Percentiles rank a stretch among this genome's conserved stretches.
Conservation (phyloP, 2,113 vertebrate genomes). For the Chitala chitala region DNA sequence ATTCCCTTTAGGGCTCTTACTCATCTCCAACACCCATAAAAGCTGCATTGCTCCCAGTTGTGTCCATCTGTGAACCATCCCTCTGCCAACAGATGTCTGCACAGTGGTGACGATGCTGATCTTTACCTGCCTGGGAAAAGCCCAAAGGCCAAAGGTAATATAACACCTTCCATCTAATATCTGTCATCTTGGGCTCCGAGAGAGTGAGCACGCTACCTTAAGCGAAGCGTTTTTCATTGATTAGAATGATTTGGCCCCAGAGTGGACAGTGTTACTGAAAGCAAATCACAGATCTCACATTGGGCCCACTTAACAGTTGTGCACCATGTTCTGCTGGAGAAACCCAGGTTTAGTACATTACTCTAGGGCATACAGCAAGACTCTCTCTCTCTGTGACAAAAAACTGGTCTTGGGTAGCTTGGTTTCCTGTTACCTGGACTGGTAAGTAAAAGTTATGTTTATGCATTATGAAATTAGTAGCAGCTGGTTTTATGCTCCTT, state of each 20-base stretch:
- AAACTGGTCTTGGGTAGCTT: no score
- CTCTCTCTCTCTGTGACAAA: no score
- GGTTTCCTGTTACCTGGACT: no score
- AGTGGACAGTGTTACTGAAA: no score
- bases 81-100: neutral
- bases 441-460: neutral
- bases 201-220: neutral
- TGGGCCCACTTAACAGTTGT: neutral
- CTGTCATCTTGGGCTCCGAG: neutral
- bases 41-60: constrained; percentile 6
- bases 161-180: neutral
- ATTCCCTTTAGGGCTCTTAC: neutral
- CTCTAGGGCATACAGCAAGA: no score
- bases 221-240: neutral
- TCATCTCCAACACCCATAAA: neutral
- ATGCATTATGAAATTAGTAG: neutral
- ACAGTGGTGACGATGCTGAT: neutral
- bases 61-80: constrained; percentile 12
- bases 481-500: neutral
- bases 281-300: no score
- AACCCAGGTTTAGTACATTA: no score
- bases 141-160: neutral
- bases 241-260: neutral
- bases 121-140: neutral
- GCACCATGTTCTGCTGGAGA: no score